phyloP scores from a whole-genome alignment of 2,888 invertebrate genomes.

The Amphipyra tragopoginis region DNA sequence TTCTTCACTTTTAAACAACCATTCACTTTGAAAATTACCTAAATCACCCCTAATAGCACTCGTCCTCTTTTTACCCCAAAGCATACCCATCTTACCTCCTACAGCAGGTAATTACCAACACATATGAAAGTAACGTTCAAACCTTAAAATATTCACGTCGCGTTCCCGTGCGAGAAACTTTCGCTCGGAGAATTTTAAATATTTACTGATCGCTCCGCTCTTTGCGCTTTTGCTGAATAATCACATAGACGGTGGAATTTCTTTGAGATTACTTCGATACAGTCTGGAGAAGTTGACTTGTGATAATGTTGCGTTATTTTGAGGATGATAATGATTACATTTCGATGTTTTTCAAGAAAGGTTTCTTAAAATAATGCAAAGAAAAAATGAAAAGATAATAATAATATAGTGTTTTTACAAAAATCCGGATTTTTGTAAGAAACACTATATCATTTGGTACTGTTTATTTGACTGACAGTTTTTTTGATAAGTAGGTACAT shows the following conservation, averaged over 20 bases:
- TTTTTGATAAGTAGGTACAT: no score
- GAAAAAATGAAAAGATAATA: no score
- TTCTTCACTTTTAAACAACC: no score
- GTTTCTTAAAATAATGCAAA: no score
- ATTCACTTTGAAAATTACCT: no score
- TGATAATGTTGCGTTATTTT: conserved; percentile 28
- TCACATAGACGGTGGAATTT: conserved; percentile 56
- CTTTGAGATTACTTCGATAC: conserved; percentile 55
- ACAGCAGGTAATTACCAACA: conserved; percentile 57
- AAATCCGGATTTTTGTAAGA: no score
- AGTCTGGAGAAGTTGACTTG: conserved; percentile 17
- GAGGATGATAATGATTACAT: neutral
- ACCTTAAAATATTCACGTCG: conserved; percentile 59
- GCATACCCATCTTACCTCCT: conserved; percentile 19
- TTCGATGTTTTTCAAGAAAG: neutral
- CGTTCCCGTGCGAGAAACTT: conserved; percentile 56
- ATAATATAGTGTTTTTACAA: no score
- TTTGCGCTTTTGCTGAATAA: conserved; percentile 61
- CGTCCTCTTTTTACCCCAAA: neutral
- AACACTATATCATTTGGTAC: no score
- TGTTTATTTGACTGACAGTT: no score
- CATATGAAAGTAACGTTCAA: conserved; percentile 57
- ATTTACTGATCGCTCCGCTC: conserved; percentile 60
- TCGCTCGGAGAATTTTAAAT: conserved; percentile 62
- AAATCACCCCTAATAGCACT: neutral